Evolutionary conservation across 2,113 vertebrate genomes (phyloP), one percentile per base, ranked within the genome.

Genomic region (Morone saxatilis): DNA sequence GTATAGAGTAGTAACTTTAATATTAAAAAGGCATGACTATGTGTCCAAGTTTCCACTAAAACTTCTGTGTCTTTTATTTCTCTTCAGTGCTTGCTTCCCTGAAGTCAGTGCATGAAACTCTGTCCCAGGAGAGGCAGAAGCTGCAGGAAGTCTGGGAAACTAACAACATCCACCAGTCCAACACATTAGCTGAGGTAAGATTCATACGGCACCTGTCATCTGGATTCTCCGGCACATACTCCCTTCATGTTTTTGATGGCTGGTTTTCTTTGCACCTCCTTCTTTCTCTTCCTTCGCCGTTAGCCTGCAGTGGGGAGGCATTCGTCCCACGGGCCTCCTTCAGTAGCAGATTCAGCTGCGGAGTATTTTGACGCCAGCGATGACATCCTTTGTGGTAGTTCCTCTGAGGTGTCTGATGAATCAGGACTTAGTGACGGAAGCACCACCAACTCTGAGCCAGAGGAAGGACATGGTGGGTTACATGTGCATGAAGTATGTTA

Each of bases 351-450:
- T 11, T 98, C 97, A 0, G 95, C 95, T 56, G 95, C 96, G 0
- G 97, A 98, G 84, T 99, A 97, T 90, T 98, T 97, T 12, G 98
- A 99, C 0, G 97, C 98, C 87, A 97, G 95, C 0, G 97, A 98
- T 16, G 96, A 97, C 38, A 62, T 98, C 54, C 92, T 96, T 1
- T 96, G 96, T 0, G 97, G 96, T 51, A 96, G 95, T 72, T 97
- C 96, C 78, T 97, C 97, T 1, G 97, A 97, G 89, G 94, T 95
- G 20, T 97, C 97, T 1, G 96, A 97, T 1, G 97, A 97, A 56
- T 98, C 97, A 0, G 96, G 96, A 6, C 86, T 96, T 43, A 97
- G 97, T 0, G 97, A 98, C 12, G 90, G 95, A 66, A 97, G 97
- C 92, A 96, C 96, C 68, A 95, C 94, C 84, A 95, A 94, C 94